Conservation (phyloP, 1,140 invertebrate genomes). For the Coenobita brevimanus region DNA sequence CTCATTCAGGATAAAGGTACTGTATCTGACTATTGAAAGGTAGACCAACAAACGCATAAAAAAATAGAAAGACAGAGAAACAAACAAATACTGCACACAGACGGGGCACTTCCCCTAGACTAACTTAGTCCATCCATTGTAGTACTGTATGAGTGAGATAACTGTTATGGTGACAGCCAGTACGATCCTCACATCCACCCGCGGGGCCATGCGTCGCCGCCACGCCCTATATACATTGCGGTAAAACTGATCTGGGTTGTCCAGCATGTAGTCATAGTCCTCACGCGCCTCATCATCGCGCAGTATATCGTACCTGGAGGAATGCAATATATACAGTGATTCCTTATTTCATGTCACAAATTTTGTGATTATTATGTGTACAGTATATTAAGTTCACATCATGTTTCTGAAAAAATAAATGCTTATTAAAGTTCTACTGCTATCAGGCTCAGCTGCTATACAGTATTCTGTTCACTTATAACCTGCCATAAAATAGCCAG, state of each 20-base stretch:
- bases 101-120: background rate
- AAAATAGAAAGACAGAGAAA: too few relatives aligned
- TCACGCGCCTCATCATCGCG: conserved; percentile 89
- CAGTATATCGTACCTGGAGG: conserved; percentile 83
- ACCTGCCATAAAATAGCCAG: too few relatives aligned
- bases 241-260: conserved; percentile 93
- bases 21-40: too few relatives aligned
- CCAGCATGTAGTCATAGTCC: conserved; percentile 96
- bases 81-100: background rate
- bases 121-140: conserved; percentile 82
- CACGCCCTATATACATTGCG: conserved; percentile 94
- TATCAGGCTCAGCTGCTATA: too few relatives aligned
- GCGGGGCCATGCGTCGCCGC: conserved; percentile 85
- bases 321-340: background rate
- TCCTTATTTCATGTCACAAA: too few relatives aligned
- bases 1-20: too few relatives aligned
- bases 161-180: conserved; percentile 87
- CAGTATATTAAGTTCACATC: too few relatives aligned
- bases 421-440: too few relatives aligned
- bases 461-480: too few relatives aligned
- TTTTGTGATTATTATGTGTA: too few relatives aligned
- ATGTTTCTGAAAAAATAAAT: too few relatives aligned
- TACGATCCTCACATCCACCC: conserved; percentile 92
- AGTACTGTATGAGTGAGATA: conserved; percentile 89
- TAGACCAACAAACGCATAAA: too few relatives aligned